A percentile compares a stretch with the other conserved stretches of the same genome.
phyloP scores from a whole-genome alignment of 2,113 vertebrate genomes.

The Jaculus jaculus region DNA sequence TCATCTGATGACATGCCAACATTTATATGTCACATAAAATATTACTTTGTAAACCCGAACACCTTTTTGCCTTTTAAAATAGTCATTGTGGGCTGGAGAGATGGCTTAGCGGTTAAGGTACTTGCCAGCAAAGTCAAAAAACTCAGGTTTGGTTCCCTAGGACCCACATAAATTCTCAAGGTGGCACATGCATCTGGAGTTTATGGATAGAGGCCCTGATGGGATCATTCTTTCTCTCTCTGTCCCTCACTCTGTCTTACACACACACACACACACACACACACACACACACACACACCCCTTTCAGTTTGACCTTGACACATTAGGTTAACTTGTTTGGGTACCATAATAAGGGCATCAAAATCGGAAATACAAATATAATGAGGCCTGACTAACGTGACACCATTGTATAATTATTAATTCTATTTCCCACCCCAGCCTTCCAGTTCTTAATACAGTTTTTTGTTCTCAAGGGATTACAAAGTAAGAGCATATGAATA shows the following conservation, averaged over 20 bases:
- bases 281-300: too few species aligned
- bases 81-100: background rate
- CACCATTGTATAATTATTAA: background rate
- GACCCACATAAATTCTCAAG: too few species aligned
- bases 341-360: background rate
- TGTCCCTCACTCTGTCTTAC: too few species aligned
- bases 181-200: too few species aligned
- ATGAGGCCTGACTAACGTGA: background rate
- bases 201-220: too few species aligned
- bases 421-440: background rate
- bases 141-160: too few species aligned
- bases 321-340: background rate
- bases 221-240: background rate
- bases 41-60: background rate
- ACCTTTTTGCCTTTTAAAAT: background rate
- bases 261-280: background rate
- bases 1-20: background rate
- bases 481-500: conserved; percentile 20
- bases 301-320: background rate
- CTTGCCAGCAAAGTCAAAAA: background rate
- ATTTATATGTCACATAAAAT: background rate
- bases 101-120: background rate
- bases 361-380: background rate
- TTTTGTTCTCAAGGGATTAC: conserved; percentile 37
- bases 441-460: conserved; percentile 44